A percentile compares a stretch with the other conserved stretches of the same genome.
phyloP scores from a whole-genome alignment of 2,888 invertebrate genomes.

The Caenorhabditis macrosperma region DNA sequence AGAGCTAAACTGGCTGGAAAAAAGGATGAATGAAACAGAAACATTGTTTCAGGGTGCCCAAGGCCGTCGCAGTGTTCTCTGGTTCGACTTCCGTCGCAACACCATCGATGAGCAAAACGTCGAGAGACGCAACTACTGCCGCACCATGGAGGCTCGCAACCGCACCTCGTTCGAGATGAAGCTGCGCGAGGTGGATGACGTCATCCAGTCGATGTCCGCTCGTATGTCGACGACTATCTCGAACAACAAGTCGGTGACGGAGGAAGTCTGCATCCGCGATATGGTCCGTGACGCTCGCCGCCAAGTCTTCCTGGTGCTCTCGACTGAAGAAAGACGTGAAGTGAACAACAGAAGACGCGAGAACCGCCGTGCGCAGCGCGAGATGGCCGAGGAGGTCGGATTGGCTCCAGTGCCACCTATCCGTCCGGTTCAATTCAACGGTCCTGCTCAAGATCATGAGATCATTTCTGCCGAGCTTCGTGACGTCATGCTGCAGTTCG shows the following conservation, averaged over 20 bases:
- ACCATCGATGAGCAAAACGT: neutral
- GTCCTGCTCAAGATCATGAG: neutral
- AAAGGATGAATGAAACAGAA: too few species aligned
- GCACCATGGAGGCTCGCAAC: neutral
- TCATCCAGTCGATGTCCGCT: neutral
- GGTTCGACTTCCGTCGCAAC: constrained; percentile 7
- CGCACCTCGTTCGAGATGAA: neutral
- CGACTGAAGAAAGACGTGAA: neutral
- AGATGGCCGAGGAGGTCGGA: neutral
- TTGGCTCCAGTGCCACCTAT: neutral
- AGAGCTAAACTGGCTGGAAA: too few species aligned
- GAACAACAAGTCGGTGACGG: neutral
- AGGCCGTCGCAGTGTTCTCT: neutral
- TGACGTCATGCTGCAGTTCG: neutral
- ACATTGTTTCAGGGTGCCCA: constrained; percentile 22
- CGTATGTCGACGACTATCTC: neutral
- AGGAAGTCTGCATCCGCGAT: too few species aligned
- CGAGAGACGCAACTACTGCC: neutral
- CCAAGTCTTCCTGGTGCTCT: neutral
- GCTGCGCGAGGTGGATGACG: neutral
- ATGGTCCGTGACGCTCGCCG: neutral
- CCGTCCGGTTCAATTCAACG: neutral
- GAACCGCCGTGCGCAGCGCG: neutral
- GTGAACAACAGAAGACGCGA: neutral
- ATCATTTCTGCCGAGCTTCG: neutral